Percentiles rank a stretch among this genome's conserved stretches.
Conservation (phyloP, 2,888 invertebrate species). For the Drosophila barbarae region DNA sequence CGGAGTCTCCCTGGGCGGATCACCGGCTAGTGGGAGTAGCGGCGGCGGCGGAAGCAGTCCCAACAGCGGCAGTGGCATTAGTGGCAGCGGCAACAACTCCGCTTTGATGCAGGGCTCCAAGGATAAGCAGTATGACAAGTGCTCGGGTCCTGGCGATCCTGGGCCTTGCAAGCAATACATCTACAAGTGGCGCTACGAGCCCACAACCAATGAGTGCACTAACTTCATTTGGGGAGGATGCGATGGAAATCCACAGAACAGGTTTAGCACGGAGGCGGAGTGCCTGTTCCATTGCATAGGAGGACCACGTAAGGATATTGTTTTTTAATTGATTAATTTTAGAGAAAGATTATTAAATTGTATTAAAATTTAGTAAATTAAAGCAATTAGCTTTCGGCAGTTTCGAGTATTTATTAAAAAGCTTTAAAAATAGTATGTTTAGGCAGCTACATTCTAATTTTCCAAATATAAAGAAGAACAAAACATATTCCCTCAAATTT, state of each 20-base stretch:
- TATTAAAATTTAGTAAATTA: not conserved
- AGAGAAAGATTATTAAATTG: not conserved
- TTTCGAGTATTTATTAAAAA: not conserved
- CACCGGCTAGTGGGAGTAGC: conserved; percentile 12
- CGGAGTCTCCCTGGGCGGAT: conserved; percentile 35
- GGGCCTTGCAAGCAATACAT: conserved; percentile 84
- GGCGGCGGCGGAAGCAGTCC: conserved; percentile 26
- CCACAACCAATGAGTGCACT: conserved; percentile 82
- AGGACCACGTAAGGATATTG: conserved; percentile 81
- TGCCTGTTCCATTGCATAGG: conserved; percentile 84
- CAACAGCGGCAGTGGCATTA: conserved; percentile 31
- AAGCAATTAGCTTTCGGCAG: not conserved
- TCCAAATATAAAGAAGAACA: too few species aligned
- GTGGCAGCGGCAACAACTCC: conserved; percentile 53
- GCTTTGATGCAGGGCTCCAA: conserved; percentile 68
- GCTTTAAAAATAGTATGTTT: too few species aligned
- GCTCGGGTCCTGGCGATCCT: conserved; percentile 79
- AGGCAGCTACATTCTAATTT: too few species aligned
- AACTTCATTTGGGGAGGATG: conserved; percentile 86
- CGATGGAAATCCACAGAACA: conserved; percentile 84
- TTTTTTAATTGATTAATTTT: not conserved
- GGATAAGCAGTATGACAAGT: conserved; percentile 78
- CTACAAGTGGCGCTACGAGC: conserved; percentile 85
- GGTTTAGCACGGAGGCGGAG: conserved; percentile 85
- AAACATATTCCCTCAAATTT: not conserved